Evolutionary conservation across 2,888 invertebrate genomes (phyloP), one percentile per base, ranked within the genome.

Genomic region (Xylota segnis): DNA sequence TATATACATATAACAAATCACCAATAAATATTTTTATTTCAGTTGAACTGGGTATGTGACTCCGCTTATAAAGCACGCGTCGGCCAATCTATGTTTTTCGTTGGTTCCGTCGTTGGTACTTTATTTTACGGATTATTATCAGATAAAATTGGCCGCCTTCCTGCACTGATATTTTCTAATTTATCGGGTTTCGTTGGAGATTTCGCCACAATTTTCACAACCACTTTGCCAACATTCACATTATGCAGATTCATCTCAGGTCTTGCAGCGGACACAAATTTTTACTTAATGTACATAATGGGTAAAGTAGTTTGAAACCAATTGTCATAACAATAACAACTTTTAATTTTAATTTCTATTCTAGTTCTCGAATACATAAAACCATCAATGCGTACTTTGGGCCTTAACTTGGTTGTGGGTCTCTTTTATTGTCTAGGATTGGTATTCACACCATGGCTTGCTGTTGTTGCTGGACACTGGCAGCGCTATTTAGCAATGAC

Each of bases 261-360:
- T 23, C 90, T 94, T 88, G 94, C 94, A 4, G 94, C 94, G 56
- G 94, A 94, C 89, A 93, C 93, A 14, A 94, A 94, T 89, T 94
- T 94, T 89, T 93, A 94, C 81, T 93, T 94, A 92, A 94, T 94
- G 94, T 94, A 94, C 88, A 94, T 94, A 81, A 93, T 94, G 87
- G 94, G 94, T 94, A 89, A 91, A 40, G 1, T 0, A 12, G 56
- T 2, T 23, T 10, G 6, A 14, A 23, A 23, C 34, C 34, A 10
- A 5, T 32, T 91, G 76, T 9, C 12, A 2, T 12, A 27, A 34
- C 47, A 12, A 2, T 50, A 14, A 71, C 2, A 23, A 18, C 32
- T 40, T 58, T 1, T n/a, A 23, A 37, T 47, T 54, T 16, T 10
- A 14, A 32, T 65, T 61, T 23, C 1, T 14, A 4, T 65, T 90